These are phyloP conservation scores for Serripes groenlandicus DNA, from an alignment of 2,888 invertebrate genomes.

Conservation along the genomic window DNA sequence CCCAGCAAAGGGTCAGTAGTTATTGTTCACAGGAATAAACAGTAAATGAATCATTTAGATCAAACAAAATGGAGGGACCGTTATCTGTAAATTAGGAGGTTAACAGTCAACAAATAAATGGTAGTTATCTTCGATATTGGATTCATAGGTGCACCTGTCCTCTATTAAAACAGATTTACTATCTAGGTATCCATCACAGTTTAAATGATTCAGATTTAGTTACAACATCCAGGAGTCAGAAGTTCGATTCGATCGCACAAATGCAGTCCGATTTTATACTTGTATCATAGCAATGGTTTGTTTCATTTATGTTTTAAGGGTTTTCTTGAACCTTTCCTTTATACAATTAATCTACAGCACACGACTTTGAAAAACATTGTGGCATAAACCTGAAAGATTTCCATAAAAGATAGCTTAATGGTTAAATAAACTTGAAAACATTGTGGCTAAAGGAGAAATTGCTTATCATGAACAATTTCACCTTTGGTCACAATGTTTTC, in stretches of 20 bases:
- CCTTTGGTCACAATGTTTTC: not conserved
- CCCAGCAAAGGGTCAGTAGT: not conserved
- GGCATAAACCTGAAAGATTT: too few relatives aligned
- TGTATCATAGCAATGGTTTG: too few relatives aligned
- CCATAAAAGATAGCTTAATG: too few relatives aligned
- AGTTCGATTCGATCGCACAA: too few relatives aligned
- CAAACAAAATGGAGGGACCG: slow-evolving; percentile 38
- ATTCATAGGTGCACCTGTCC: slow-evolving; percentile 47
- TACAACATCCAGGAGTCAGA: too few relatives aligned
- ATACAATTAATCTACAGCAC: too few relatives aligned
- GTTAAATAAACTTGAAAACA: not conserved
- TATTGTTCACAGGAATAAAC: not conserved
- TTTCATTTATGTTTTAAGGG: too few relatives aligned
- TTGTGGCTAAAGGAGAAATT: not conserved
- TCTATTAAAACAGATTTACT: not conserved
- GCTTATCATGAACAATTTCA: not conserved
- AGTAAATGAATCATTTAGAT: slow-evolving; percentile 40
- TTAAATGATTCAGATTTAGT: too few relatives aligned
- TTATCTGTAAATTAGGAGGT: slow-evolving; percentile 52
- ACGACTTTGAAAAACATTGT: too few relatives aligned
- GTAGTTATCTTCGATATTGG: slow-evolving; percentile 25
- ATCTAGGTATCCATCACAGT: too few relatives aligned
- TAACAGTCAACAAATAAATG: slow-evolving; percentile 59
- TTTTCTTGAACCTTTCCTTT: too few relatives aligned
- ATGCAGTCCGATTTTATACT: too few relatives aligned